These are phyloP conservation scores for Smutsia temminckii DNA, from an alignment of 2,797 vertebrate genomes.

Conservation along the genomic window DNA sequence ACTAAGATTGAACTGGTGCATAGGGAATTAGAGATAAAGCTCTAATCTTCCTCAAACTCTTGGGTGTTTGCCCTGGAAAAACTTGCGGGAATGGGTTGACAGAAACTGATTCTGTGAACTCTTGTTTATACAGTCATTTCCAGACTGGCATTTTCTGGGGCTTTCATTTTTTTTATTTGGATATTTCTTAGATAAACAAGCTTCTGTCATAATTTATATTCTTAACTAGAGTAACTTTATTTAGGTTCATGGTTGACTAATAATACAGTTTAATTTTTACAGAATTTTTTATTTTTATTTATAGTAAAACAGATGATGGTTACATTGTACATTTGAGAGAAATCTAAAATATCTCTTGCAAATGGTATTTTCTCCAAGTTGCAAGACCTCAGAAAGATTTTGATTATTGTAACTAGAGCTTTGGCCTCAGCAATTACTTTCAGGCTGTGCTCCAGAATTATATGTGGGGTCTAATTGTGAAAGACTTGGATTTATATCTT, in stretches of 20 bases:
- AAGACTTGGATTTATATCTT: slow-evolving; percentile 44
- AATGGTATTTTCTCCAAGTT: not conserved
- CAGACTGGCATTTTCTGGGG: not conserved
- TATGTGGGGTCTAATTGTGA: slow-evolving; percentile 7
- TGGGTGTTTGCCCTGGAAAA: not conserved
- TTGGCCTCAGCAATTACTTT: slow-evolving; percentile 2
- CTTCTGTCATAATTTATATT: slow-evolving; percentile 6
- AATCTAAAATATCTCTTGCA: slow-evolving; percentile 15
- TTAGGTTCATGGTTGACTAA: not conserved
- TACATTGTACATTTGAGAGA: not conserved
- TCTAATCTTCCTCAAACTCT: not conserved
- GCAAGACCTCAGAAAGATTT: slow-evolving; percentile 27
- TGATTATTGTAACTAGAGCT: not conserved
- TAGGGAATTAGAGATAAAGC: not conserved
- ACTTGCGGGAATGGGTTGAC: not conserved
- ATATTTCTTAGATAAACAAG: not conserved
- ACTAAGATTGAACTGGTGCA: not conserved
- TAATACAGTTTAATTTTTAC: not conserved
- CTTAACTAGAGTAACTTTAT: slow-evolving; percentile 1
- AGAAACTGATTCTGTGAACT: not conserved
- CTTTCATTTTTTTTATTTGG: slow-evolving; percentile 40
- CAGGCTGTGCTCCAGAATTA: slow-evolving; percentile 17
- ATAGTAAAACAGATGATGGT: not conserved
- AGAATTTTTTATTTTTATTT: slow-evolving; percentile 4
- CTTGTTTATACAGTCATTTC: not conserved